Evolutionary conservation across 2,888 invertebrate species (phyloP), one percentile per base, ranked within the genome.

Genomic region (Sycophila texana): DNA sequence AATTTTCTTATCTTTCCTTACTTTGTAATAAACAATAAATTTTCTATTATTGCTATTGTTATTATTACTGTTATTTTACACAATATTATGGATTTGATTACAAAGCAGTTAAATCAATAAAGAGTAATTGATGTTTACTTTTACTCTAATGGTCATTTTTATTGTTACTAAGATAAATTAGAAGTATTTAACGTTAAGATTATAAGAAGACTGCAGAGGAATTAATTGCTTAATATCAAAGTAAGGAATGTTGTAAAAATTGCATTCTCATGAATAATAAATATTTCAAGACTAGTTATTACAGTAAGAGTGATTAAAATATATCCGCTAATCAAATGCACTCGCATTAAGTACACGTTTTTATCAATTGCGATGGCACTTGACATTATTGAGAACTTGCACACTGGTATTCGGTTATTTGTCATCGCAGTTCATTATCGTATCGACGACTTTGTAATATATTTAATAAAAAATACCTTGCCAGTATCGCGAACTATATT

Each of bases 401-500:
- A 58, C 66, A 67, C 20, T 76, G 68, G 57, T 53, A 78, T 77
- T 70, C 75, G 66, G 53, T 77, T 66, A 39, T 80, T 75, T 73
- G 26, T 75, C 71, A 73, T 78, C 74, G 49, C 65, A 68, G 73
- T 77, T 74, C 47, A 77, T 74, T 77, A 73, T 74, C 53, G 67
- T 61, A 77, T 78, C 65, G 75, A 78, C 68, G 66, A 74, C 68
- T 39, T 73, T 75, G 75, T 66, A 73, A 60, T 77, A 73, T 77
- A 65, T 58, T 30, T 53, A 77, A 81, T 79, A 71, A 82, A 81
- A 79, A 74, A 79, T 74, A 80, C 75, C 75, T 80, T 84, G 76
- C 73, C 75, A 79, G 53, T 47, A 61, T 81, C 53, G 72, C 78
- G 72, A 55, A 53, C 63, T 71, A 51, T 70, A 22, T 74, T 66